phyloP scores from a whole-genome alignment of 2,888 invertebrate genomes.

The Spodoptera exigua region DNA sequence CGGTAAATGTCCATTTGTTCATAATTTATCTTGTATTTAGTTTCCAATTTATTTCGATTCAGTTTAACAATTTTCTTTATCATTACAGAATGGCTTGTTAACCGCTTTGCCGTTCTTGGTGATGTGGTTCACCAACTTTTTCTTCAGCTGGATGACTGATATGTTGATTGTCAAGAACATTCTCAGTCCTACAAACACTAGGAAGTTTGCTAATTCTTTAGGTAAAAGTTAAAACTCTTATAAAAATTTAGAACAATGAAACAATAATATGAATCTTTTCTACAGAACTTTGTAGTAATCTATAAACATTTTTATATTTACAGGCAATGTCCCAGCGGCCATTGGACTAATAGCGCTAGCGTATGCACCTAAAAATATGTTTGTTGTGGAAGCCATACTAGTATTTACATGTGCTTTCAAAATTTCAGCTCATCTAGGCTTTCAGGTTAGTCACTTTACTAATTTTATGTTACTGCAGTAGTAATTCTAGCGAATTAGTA shows the following conservation, averaged over 20 bases:
- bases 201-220: slow-evolving; percentile 89
- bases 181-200: slow-evolving; percentile 86
- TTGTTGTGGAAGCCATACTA: slow-evolving; percentile 88
- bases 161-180: slow-evolving; percentile 88
- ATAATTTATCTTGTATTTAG: background rate
- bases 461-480: too few species aligned
- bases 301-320: slow-evolving; percentile 41
- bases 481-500: background rate
- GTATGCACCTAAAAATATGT: slow-evolving; percentile 84
- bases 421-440: slow-evolving; percentile 90
- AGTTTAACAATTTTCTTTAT: too few species aligned
- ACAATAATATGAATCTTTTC: too few species aligned
- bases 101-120: slow-evolving; percentile 93
- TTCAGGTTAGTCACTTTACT: slow-evolving; percentile 81
- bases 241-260: background rate
- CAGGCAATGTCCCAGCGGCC: slow-evolving; percentile 89
- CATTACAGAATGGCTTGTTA: slow-evolving; percentile 90
- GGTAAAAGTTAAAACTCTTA: slow-evolving; percentile 66
- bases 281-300: too few species aligned
- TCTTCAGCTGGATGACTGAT: slow-evolving; percentile 92
- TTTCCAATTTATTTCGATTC: too few species aligned
- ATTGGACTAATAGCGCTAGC: slow-evolving; percentile 88
- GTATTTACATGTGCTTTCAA: slow-evolving; percentile 90
- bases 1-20: slow-evolving; percentile 63
- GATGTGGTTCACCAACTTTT: slow-evolving; percentile 92